phyloP scores from a whole-genome alignment of 2,797 vertebrate genomes.

The Phylloscopus collybita region DNA sequence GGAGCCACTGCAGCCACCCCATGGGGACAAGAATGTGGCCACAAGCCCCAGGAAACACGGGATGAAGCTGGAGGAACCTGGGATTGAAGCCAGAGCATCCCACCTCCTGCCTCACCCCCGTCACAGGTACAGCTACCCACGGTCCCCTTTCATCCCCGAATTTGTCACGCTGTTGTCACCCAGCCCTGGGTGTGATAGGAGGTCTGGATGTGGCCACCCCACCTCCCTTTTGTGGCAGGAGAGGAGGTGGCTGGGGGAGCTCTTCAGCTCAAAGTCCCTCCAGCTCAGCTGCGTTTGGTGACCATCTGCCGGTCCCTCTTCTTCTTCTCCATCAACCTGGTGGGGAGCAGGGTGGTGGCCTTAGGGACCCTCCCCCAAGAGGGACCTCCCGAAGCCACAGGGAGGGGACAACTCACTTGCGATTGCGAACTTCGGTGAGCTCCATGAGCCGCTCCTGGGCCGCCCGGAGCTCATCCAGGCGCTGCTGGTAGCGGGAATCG shows the following conservation, averaged over 20 bases:
- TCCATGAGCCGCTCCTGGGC: slow-evolving; percentile 86
- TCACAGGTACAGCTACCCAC: background rate
- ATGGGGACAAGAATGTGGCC: fast-evolving
- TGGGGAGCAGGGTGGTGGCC: background rate
- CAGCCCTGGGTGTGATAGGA: background rate
- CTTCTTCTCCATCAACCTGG: slow-evolving; percentile 87
- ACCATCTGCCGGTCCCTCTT: slow-evolving; percentile 84
- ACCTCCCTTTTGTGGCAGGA: background rate
- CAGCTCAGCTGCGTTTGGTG: slow-evolving; percentile 82
- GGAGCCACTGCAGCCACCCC: background rate
- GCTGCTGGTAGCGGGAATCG: slow-evolving; percentile 86
- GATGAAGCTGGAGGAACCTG: background rate
- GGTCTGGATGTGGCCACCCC: background rate
- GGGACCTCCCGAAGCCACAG: fast-evolving
- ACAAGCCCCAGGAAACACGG: background rate
- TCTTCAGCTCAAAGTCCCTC: fast-evolving
- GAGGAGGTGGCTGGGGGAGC: background rate
- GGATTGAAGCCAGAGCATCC: background rate
- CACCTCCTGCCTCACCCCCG: background rate
- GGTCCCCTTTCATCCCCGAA: background rate
- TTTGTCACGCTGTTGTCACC: background rate
- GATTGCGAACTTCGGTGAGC: slow-evolving; percentile 87
- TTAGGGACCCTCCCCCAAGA: background rate
- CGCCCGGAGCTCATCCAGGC: slow-evolving; percentile 83
- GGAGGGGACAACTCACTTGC: slow-evolving; percentile 75